These are phyloP conservation scores for Muscicapa striata DNA, from an alignment of 2,797 vertebrate species.

Conservation along the genomic window DNA sequence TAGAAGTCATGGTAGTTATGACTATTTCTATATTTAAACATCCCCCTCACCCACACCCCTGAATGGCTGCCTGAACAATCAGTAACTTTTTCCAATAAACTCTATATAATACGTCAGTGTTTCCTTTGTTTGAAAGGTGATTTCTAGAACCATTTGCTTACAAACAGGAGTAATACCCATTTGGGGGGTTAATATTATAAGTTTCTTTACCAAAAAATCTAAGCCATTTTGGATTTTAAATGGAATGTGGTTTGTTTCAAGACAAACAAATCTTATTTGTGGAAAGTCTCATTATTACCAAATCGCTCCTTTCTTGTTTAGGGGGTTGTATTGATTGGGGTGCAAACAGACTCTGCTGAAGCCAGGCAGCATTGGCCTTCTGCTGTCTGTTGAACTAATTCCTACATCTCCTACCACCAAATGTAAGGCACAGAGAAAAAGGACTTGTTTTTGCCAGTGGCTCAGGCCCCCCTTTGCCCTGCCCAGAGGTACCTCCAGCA, in stretches of 20 bases:
- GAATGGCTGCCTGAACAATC: slow-evolving; percentile 8
- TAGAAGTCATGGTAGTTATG: slow-evolving; percentile 39
- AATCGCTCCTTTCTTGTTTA: not conserved
- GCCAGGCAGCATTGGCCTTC: not conserved
- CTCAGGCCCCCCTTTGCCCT: not conserved
- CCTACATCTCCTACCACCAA: not conserved
- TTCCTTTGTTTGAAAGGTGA: slow-evolving; percentile 50
- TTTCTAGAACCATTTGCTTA: not conserved
- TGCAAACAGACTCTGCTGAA: fast-evolving
- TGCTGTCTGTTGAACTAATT: not conserved
- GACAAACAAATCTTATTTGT: slow-evolving; percentile 38
- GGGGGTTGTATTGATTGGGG: not conserved
- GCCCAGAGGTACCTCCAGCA: not conserved
- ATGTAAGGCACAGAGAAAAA: not conserved
- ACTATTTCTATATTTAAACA: slow-evolving; percentile 55
- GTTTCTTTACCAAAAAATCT: not conserved
- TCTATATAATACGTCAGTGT: slow-evolving; percentile 7
- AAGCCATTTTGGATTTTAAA: not conserved
- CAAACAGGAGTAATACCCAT: not conserved
- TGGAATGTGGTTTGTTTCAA: slow-evolving; percentile 12
- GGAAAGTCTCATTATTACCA: slow-evolving; percentile 22
- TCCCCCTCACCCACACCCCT: not conserved
- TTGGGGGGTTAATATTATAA: not conserved
- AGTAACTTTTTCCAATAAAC: slow-evolving; percentile 53
- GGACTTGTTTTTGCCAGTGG: not conserved